Evolutionary conservation across 2,113 vertebrate species (phyloP).

Genomic region (Phyllopteryx taeniolatus): DNA sequence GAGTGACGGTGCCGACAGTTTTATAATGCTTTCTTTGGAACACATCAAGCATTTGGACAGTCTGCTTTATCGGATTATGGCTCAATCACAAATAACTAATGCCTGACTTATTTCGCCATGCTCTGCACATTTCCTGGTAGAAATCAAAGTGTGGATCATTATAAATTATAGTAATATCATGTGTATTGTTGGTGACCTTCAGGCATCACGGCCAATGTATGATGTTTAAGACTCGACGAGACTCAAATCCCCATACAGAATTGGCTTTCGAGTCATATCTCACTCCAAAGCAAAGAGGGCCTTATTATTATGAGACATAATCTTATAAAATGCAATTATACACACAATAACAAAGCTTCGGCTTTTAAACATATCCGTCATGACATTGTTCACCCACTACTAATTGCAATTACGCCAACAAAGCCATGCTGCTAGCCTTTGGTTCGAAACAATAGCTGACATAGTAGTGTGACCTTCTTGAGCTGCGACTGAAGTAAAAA

Average conservation of each 20-base stretch:
- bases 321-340: not conserved
- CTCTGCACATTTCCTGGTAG: not conserved
- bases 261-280: not conserved
- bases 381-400: not conserved
- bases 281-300: not conserved
- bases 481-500: constrained; percentile 4
- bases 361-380: not conserved
- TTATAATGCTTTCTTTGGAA: not conserved
- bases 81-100: not conserved
- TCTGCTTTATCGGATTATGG: not conserved
- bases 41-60: not conserved
- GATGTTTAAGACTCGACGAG: not conserved
- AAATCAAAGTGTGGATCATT: not conserved
- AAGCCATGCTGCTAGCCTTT: not conserved
- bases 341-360: not conserved
- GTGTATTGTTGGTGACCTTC: not conserved
- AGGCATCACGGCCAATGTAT: not conserved
- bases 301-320: not conserved
- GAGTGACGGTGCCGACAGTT: not conserved
- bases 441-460: constrained; percentile 1
- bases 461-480: not conserved
- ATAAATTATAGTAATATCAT: not conserved
- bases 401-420: not conserved
- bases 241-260: not conserved
- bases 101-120: not conserved